These are phyloP conservation scores for Psettodes erumei DNA, from an alignment of 2,113 vertebrate genomes.

Conservation along the genomic window DNA sequence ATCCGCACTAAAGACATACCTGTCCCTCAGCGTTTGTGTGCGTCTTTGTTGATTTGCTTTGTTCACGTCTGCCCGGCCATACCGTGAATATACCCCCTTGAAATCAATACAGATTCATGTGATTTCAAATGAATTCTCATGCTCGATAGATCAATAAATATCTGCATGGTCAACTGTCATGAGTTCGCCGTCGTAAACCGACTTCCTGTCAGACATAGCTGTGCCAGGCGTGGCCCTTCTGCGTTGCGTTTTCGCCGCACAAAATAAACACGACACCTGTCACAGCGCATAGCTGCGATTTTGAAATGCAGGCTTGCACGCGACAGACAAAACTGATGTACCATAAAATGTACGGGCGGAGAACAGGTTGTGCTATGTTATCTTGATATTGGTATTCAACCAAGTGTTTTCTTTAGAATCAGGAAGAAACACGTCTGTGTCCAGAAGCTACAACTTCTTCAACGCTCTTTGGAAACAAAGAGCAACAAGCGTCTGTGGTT, in stretches of 20 bases:
- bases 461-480: not conserved
- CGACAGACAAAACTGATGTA: not conserved
- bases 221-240: not conserved
- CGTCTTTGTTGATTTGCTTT: no score
- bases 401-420: not conserved
- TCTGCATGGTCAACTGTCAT: no score
- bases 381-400: not conserved
- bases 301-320: constrained; percentile 3
- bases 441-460: not conserved
- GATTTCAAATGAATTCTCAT: no score
- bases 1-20: no score
- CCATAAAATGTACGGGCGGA: not conserved
- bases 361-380: not conserved
- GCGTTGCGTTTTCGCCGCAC: fast-evolving
- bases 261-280: not conserved
- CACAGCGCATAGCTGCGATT: constrained; percentile 14
- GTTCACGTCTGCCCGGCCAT: no score
- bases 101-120: no score
- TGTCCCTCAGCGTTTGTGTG: no score
- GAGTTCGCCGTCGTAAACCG: no score
- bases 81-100: no score
- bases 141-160: no score
- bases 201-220: not conserved
- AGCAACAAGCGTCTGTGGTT: not conserved
- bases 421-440: not conserved